Conservation (phyloP, 2,113 vertebrate species). For the Leuciscus idus region DNA sequence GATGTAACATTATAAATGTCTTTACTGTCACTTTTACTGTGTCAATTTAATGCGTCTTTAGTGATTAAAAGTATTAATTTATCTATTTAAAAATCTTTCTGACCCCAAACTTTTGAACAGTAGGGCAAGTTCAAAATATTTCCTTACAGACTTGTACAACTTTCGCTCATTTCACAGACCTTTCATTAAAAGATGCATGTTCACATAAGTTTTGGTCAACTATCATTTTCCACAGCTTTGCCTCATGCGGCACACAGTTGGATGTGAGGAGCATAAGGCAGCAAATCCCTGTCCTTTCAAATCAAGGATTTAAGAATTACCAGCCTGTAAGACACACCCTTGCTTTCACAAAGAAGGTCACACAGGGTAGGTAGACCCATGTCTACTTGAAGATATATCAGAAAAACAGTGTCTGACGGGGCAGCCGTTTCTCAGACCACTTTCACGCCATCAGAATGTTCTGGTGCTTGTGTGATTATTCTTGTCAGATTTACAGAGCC, state of each 20-base stretch:
- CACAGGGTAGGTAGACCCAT: slow-evolving; percentile 9
- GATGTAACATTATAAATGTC: neutral
- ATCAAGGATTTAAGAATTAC: slow-evolving; percentile 73
- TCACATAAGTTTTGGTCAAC: neutral
- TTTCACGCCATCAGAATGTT: neutral
- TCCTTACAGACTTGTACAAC: neutral
- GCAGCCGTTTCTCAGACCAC: neutral
- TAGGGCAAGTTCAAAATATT: neutral
- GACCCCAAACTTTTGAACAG: slow-evolving; percentile 3
- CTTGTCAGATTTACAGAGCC: slow-evolving; percentile 36
- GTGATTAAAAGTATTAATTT: neutral
- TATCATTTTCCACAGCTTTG: neutral
- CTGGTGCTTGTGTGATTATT: slow-evolving; percentile 42
- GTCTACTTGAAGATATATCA: neutral
- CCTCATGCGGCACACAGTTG: slow-evolving; percentile 2
- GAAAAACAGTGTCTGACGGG: neutral
- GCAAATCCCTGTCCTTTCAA: slow-evolving; percentile 70
- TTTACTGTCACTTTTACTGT: neutral
- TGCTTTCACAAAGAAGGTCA: slow-evolving; percentile 58
- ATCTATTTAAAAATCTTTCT: neutral
- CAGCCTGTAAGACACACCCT: slow-evolving; percentile 46
- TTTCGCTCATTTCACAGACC: neutral
- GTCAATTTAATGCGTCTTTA: too few species aligned
- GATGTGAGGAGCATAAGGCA: slow-evolving; percentile 44
- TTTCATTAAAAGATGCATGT: neutral